Evolutionary conservation across 2,797 vertebrate species (phyloP), one percentile per base, ranked within the genome.

Genomic region (Chelon labrosus): DNA sequence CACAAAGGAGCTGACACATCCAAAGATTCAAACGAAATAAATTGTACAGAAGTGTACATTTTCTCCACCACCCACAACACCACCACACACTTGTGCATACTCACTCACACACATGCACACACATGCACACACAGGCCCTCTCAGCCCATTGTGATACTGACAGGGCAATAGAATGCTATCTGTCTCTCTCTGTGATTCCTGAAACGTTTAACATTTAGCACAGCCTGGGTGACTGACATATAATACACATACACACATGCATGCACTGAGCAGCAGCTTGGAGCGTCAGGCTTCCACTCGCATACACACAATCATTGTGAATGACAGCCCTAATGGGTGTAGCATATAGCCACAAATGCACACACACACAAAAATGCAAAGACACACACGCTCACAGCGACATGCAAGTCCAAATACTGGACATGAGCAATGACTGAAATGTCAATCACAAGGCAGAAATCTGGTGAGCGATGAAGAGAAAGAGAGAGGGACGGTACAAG

Each of bases 161-260:
- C 92, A 88, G 88, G 67, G 42, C 79, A 44, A 52, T 63, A 85
- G 85, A 90, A 89, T 49, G 60, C 87, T 85, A 61, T 87, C 84
- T 81, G 86, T 87, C 86, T 85, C 56, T 55, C 66, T 74, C 51
- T 64, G 57, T 64, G 80, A 86, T 75, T 75, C 80, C 72, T 90
- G 87, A 88, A 86, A 79, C 57, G 35, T 85, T 89, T 91, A 91
- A 90, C 89, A 90, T 93, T 93, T 90, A 91, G 84, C 84, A 63
- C 70, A 84, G 83, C 52, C 75, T 35, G 64, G 56, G 65, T 85
- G 88, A 90, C 75, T 82, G 89, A 89, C 78, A 22, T 73, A 37
- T 82, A 73, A 37, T 27, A 55, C 70, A 75, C 79, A 56, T 13
- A 67, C 76, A 49, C 42, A 55, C 20, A 60, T 44, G 58, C 55